Percentiles rank a stretch among this genome's conserved stretches.
These are phyloP conservation scores for Drosophila greeni DNA, from an alignment of 2,888 invertebrate species.

Conservation along the genomic window DNA sequence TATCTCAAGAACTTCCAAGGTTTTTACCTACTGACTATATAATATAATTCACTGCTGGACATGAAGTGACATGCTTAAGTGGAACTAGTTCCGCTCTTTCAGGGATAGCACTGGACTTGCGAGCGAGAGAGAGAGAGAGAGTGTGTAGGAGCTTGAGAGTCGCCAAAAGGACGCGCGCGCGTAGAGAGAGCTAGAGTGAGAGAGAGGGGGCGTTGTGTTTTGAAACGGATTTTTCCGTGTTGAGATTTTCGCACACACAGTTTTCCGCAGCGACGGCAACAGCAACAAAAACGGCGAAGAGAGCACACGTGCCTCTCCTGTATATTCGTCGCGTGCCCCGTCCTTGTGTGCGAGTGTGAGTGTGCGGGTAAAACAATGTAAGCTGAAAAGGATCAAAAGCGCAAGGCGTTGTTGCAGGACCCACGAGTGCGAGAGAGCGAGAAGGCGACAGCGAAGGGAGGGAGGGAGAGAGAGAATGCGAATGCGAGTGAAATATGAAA, in stretches of 20 bases:
- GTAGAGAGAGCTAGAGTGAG: conserved; percentile 10
- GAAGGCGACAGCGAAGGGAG: conserved; percentile 2
- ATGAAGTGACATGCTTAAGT: not conserved
- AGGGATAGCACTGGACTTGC: not conserved
- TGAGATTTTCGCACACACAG: conserved; percentile 38
- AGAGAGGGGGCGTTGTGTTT: conserved; percentile 39
- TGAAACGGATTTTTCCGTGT: conserved; percentile 47
- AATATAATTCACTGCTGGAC: not conserved
- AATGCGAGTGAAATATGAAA: conserved; percentile 52
- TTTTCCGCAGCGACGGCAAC: conserved; percentile 21
- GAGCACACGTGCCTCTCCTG: conserved; percentile 42
- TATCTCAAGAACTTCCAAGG: too few species aligned
- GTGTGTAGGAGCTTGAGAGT: not conserved
- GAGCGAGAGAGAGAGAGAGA: not conserved
- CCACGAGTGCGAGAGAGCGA: conserved; percentile 12
- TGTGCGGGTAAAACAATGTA: conserved; percentile 53
- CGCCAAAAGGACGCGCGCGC: conserved; percentile 26
- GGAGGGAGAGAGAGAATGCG: not conserved
- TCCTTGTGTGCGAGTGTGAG: conserved; percentile 6
- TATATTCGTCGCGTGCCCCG: conserved; percentile 12
- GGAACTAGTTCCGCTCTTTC: conserved; percentile 8
- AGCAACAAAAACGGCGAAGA: conserved; percentile 8
- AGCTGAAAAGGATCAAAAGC: conserved; percentile 47
- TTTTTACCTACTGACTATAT: not conserved
- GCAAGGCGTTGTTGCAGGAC: conserved; percentile 50